Conservation (phyloP, 2,888 invertebrate species). For the Cerastis rubricosa region DNA sequence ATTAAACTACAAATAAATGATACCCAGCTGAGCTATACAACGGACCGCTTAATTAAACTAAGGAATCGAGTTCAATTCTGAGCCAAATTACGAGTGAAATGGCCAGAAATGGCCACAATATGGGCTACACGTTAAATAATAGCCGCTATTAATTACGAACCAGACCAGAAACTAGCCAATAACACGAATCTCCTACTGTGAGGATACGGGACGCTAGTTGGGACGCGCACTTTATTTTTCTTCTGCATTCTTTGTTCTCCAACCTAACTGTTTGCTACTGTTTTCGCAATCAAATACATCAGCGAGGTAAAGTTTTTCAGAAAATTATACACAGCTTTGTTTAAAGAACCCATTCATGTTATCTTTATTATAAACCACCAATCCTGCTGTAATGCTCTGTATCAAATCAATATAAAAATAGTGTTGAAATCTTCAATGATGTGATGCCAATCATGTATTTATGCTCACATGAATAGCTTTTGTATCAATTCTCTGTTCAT, state of each 20-base stretch:
- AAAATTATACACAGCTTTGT: not conserved
- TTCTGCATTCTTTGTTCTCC: not conserved
- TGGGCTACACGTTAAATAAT: slow-evolving; percentile 68
- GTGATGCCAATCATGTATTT: slow-evolving; percentile 25
- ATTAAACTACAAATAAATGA: slow-evolving; percentile 54
- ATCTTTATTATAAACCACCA: not conserved
- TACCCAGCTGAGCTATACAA: slow-evolving; percentile 31
- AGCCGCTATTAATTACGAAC: slow-evolving; percentile 67
- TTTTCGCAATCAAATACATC: not conserved
- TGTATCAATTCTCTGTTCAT: slow-evolving; percentile 9
- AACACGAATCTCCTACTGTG: slow-evolving; percentile 59
- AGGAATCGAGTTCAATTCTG: slow-evolving; percentile 67
- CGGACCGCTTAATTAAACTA: slow-evolving; percentile 61
- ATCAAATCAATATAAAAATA: not conserved
- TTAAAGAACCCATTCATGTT: not conserved
- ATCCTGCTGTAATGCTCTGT: not conserved
- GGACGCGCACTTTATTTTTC: not conserved
- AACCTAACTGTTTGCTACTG: not conserved
- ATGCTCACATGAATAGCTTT: not conserved
- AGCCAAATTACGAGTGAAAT: slow-evolving; percentile 67
- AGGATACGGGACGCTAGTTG: slow-evolving; percentile 31
- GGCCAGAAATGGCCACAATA: slow-evolving; percentile 63
- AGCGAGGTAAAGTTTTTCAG: not conserved
- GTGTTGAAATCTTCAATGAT: not conserved
- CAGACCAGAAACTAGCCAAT: slow-evolving; percentile 65